A percentile compares a stretch with the other conserved stretches of the same genome.
Evolutionary conservation across 2,888 invertebrate genomes (phyloP).

Genomic region (Bugulina stolonifera): DNA sequence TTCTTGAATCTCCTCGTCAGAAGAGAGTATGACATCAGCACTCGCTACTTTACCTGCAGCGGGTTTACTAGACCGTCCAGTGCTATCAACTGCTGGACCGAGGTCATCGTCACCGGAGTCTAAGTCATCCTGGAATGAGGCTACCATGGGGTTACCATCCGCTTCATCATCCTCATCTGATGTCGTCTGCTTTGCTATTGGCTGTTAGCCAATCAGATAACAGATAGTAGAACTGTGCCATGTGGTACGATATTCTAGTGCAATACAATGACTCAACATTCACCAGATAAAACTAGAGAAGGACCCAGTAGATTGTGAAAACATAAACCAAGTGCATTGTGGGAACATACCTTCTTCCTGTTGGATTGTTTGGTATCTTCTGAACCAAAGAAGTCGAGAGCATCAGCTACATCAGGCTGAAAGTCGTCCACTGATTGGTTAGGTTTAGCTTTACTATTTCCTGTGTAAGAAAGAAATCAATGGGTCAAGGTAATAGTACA

Average conservation of each 20-base stretch:
- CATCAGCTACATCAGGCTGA: slow-evolving; percentile 29
- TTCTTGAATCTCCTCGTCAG: slow-evolving; percentile 3
- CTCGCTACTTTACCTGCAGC: not conserved
- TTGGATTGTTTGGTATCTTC: slow-evolving; percentile 12
- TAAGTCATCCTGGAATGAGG: slow-evolving; percentile 76
- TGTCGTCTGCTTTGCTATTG: not conserved
- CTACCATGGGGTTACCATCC: slow-evolving; percentile 57
- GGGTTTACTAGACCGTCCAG: too few species aligned
- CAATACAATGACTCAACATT: too few species aligned
- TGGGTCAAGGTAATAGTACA: too few species aligned
- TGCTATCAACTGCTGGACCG: not conserved
- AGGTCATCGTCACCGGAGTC: slow-evolving; percentile 61
- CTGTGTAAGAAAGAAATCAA: too few species aligned
- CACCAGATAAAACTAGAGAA: too few species aligned
- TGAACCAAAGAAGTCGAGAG: not conserved
- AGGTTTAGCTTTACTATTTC: not conserved
- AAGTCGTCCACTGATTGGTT: slow-evolving; percentile 32
- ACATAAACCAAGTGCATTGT: too few species aligned
- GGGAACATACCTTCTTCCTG: too few species aligned
- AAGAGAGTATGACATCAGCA: slow-evolving; percentile 19
- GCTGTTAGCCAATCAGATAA: too few species aligned
- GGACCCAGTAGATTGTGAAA: too few species aligned
- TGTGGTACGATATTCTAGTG: too few species aligned
- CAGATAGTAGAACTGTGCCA: too few species aligned
- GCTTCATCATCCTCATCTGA: slow-evolving; percentile 37